Evolutionary conservation across 2,888 invertebrate genomes (phyloP), one percentile per base, ranked within the genome.

Genomic region (Thymelicus sylvestris): DNA sequence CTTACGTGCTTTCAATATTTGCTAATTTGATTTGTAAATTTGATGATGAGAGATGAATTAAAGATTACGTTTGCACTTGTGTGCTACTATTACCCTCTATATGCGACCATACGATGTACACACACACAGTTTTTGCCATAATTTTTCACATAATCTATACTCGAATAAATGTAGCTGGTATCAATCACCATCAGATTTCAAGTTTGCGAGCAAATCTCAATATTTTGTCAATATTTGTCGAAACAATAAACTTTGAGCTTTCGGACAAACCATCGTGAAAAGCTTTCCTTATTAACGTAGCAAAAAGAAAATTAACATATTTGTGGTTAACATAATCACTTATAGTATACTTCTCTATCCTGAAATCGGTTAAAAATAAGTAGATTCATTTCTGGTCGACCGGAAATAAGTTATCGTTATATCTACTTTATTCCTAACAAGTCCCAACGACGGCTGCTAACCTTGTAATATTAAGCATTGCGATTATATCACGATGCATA

Each of bases 401-500:
- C 60, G 60, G 60, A 60, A 60, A 41, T 60, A 60, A 41, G 60
- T 60, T 60, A 60, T 60, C 60, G 15, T 60, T 60, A 60, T 60
- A 55, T 57, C 63, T 15, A 69, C 57, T 64, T 62, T 69, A 69
- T 69, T 69, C 63, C 19, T 57, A 12, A 57, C 68, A 57, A 64
- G 69, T 64, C 48, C 7, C 62, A 59, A 60, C 57, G 66, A 12
- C 52, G 31, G 44, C 60, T 8, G 59, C 57, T 72, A 80, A 75
- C 82, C 82, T 84, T 85, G 81, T 69, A 77, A 80, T 79, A 79
- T 78, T 64, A 64, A 69, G 48, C 47, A 64, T 48, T 69, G 57
- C 77, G 81, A 81, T 85, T 85, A 82, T 81, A 81, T 84, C 85
- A 85, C 69, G 57, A 62, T 69, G 76, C 77, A 77, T 81, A 79